A percentile compares a stretch with the other conserved stretches of the same genome.
phyloP scores from a whole-genome alignment of 2,888 invertebrate species.

The Drosophila koepferae region DNA sequence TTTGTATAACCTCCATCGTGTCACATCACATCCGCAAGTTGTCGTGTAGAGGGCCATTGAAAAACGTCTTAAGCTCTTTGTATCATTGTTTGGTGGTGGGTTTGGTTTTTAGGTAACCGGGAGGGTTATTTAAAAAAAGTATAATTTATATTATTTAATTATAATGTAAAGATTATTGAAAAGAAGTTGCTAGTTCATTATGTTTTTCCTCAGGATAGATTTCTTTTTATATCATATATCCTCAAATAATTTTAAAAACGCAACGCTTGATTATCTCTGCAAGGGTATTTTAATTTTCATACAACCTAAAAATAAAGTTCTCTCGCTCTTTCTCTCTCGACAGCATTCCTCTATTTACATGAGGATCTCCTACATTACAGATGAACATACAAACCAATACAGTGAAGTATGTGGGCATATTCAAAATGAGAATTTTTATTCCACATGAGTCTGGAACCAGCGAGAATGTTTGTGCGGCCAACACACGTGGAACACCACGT shows the following conservation, averaged over 20 bases:
- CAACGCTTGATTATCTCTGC: background rate
- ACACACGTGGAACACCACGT: conserved; percentile 17
- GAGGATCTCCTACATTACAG: background rate
- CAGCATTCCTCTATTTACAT: background rate
- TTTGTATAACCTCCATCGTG: conserved; percentile 49
- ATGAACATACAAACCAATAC: background rate
- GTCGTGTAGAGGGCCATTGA: conserved; percentile 35
- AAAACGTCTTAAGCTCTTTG: conserved; percentile 77
- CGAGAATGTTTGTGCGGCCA: conserved; percentile 6
- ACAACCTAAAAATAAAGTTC: background rate
- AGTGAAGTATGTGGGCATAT: background rate
- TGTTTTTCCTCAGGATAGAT: too few species aligned
- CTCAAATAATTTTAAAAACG: background rate
- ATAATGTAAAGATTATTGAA: background rate
- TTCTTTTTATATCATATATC: background rate
- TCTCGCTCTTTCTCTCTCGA: background rate
- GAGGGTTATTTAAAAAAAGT: too few species aligned
- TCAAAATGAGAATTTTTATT: conserved; percentile 20
- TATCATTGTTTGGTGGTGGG: conserved; percentile 70
- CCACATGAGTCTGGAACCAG: conserved; percentile 29
- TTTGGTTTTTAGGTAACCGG: conserved; percentile 5
- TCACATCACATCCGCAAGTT: conserved; percentile 26
- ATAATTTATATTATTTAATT: too few species aligned
- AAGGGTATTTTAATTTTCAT: conserved; percentile 12
- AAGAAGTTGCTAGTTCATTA: background rate